Conservation (phyloP, 2,797 vertebrate genomes). For the Apodemus agrarius region DNA sequence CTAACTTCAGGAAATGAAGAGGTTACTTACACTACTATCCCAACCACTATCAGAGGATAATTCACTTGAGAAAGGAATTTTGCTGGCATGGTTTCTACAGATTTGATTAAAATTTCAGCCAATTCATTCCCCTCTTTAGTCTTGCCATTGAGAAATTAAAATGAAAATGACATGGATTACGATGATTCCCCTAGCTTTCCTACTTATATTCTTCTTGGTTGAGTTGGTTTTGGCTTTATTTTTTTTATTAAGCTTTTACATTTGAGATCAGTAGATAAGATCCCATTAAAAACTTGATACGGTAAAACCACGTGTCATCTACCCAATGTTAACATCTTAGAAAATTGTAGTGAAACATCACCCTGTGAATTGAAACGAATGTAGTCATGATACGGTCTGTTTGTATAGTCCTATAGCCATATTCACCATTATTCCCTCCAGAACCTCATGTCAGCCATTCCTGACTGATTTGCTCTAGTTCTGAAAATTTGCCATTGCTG, state of each 20-base stretch:
- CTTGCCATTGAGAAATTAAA: not conserved
- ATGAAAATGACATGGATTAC: not conserved
- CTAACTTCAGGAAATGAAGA: not conserved
- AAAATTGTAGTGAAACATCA: not conserved
- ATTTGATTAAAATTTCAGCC: not conserved
- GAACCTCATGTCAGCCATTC: fast-evolving
- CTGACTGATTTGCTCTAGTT: not conserved
- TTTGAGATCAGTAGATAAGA: not conserved
- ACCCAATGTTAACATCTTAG: not conserved
- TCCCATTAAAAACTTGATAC: not conserved
- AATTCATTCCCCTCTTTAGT: not conserved
- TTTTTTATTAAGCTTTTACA: not conserved
- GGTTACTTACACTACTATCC: not conserved
- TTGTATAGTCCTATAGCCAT: not conserved
- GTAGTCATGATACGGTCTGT: fast-evolving
- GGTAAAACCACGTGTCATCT: not conserved
- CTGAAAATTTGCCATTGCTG: not conserved
- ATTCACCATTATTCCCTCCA: fast-evolving
- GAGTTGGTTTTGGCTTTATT: not conserved
- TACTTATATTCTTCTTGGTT: not conserved
- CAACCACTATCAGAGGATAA: not conserved
- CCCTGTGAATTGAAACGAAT: not conserved
- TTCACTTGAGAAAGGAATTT: not conserved
- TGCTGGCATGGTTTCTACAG: not conserved
- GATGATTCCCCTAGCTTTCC: not conserved